phyloP scores from a whole-genome alignment of 2,797 vertebrate species.

The Gobionotothen gibberifrons region DNA sequence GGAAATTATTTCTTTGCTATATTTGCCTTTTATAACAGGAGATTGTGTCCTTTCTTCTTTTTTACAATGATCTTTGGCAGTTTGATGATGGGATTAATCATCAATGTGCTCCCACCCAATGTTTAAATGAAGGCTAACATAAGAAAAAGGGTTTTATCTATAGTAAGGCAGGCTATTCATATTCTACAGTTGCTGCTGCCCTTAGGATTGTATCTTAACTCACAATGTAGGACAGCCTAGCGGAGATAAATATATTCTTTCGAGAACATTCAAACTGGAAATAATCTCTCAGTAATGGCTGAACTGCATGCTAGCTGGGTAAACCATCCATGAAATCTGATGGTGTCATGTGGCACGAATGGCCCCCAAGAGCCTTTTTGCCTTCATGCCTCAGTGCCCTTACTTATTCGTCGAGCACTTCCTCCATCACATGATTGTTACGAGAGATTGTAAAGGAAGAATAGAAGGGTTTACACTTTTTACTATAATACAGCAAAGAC shows the following conservation, averaged over 20 bases:
- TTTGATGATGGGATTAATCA: constrained; percentile 6
- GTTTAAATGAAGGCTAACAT: constrained; percentile 1
- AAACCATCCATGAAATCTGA: constrained; percentile 72
- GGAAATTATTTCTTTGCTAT: constrained; percentile 33
- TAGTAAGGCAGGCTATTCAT: neutral
- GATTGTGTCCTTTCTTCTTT: neutral
- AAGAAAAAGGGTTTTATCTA: constrained; percentile 1
- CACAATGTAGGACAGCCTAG: neutral
- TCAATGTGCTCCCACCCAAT: neutral
- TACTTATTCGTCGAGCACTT: constrained; percentile 10
- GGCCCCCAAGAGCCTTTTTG: constrained; percentile 39
- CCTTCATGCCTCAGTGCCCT: constrained; percentile 44
- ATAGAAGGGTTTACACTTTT: constrained; percentile 12
- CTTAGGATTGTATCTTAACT: constrained; percentile 3
- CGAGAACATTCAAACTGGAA: constrained; percentile 41
- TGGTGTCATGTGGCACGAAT: constrained; percentile 35
- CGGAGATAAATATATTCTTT: constrained; percentile 22
- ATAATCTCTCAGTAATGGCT: constrained; percentile 37
- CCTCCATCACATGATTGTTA: constrained; percentile 28
- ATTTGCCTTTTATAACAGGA: constrained; percentile 32
- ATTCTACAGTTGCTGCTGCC: neutral
- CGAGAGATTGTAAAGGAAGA: constrained; percentile 1
- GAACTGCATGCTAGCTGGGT: constrained; percentile 58
- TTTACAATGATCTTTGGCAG: constrained; percentile 10
- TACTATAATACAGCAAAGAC: neutral